Conservation (phyloP, 2,888 invertebrate species). For the Ceriagrion tenellum region DNA sequence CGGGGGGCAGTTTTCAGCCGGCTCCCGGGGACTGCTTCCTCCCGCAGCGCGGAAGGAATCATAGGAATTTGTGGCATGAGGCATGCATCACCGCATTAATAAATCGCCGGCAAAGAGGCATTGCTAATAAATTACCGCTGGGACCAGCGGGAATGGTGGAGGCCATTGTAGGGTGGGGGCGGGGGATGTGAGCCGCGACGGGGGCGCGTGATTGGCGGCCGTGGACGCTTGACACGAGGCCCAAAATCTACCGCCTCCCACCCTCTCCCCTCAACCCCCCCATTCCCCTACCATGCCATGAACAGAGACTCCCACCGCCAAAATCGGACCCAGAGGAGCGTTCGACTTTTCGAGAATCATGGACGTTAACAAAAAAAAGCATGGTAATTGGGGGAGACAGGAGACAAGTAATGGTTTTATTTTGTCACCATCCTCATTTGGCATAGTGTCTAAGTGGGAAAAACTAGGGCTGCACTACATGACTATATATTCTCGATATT, state of each 20-base stretch:
- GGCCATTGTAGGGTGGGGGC: background rate
- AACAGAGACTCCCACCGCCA: background rate
- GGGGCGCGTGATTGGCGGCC: background rate
- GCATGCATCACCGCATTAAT: slow-evolving; percentile 57
- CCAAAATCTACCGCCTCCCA: no score
- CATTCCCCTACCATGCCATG: background rate
- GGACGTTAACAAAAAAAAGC: background rate
- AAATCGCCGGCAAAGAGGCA: slow-evolving; percentile 38
- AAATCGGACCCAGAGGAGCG: background rate
- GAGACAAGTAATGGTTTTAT: background rate
- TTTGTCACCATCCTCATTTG: background rate
- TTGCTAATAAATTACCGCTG: slow-evolving; percentile 51
- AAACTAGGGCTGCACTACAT: no score
- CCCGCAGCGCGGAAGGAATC: slow-evolving; percentile 32
- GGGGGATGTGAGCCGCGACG: background rate
- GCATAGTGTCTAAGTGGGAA: no score
- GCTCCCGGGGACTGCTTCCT: background rate
- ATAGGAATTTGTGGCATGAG: slow-evolving; percentile 38
- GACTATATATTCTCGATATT: no score
- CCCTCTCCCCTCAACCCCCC: background rate
- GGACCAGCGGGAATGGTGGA: background rate
- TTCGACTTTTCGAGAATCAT: background rate
- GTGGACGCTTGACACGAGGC: background rate
- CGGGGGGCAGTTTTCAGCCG: background rate
- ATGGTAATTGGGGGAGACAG: background rate